A percentile compares a stretch with the other conserved stretches of the same genome.
Conservation (phyloP, 2,888 invertebrate species). For the Crocallis elinguaria region DNA sequence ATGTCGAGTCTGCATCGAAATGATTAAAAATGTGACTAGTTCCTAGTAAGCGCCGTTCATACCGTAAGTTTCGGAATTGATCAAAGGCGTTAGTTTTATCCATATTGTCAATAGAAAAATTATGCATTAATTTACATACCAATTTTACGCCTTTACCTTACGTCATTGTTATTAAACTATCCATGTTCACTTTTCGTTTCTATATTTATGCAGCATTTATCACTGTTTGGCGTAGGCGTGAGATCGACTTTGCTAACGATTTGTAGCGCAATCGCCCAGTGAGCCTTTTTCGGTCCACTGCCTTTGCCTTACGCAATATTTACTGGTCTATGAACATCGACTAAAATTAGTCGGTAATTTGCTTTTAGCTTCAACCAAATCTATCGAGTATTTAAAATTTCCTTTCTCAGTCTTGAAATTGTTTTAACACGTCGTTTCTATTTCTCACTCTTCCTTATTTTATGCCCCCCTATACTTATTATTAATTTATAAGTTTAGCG, state of each 20-base stretch:
- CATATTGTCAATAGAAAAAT: too few species aligned
- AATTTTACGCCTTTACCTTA: not conserved
- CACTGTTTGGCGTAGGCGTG: conserved; percentile 47
- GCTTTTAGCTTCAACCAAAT: not conserved
- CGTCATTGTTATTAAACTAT: conserved; percentile 2
- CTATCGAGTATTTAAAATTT: not conserved
- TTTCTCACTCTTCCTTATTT: not conserved
- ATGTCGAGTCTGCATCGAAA: too few species aligned
- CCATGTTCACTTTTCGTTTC: conserved; percentile 25
- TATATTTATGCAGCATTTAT: conserved; percentile 40
- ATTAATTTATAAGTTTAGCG: not conserved
- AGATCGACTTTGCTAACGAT: conserved; percentile 53
- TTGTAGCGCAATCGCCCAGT: conserved; percentile 46
- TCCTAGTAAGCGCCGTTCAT: too few species aligned
- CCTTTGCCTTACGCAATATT: conserved; percentile 43
- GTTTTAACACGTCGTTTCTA: not conserved
- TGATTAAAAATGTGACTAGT: too few species aligned
- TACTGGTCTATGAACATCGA: conserved; percentile 16
- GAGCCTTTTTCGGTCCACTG: conserved; percentile 44
- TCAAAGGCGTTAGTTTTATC: too few species aligned
- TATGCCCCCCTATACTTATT: not conserved
- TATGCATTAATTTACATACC: not conserved
- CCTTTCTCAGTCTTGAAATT: not conserved
- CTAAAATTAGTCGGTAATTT: conserved; percentile 5
- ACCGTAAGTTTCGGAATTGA: too few species aligned